Conservation (phyloP, 2,888 invertebrate genomes). For the Plebejus argus region DNA sequence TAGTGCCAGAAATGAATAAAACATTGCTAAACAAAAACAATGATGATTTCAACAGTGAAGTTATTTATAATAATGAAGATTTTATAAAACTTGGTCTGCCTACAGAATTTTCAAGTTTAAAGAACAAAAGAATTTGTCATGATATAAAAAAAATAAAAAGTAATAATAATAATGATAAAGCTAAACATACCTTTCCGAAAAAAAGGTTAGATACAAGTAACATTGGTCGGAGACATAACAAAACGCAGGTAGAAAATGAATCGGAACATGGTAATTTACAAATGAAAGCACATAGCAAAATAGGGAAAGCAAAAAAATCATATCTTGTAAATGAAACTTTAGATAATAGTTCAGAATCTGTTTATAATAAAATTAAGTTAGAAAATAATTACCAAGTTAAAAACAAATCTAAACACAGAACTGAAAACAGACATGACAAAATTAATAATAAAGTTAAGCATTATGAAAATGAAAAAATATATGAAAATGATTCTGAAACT, state of each 20-base stretch:
- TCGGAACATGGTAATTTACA: neutral
- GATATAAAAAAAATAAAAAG: slow-evolving; percentile 11
- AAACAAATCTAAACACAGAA: neutral
- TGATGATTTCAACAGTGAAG: neutral
- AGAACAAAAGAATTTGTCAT: slow-evolving; percentile 37
- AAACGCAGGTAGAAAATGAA: neutral
- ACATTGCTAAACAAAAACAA: slow-evolving; percentile 15
- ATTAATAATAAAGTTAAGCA: neutral
- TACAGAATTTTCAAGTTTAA: slow-evolving; percentile 49
- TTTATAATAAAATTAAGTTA: neutral
- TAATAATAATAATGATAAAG: slow-evolving; percentile 31
- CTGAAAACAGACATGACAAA: neutral
- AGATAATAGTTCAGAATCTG: neutral
- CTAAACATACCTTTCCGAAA: neutral
- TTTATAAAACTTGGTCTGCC: slow-evolving; percentile 51
- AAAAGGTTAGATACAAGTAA: neutral
- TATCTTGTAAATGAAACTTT: neutral
- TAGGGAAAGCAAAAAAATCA: neutral
- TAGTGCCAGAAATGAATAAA: neutral
- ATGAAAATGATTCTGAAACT: slow-evolving; percentile 1
- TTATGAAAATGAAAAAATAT: neutral
- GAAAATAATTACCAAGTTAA: neutral
- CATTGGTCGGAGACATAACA: neutral
- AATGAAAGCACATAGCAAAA: neutral
- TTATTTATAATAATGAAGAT: slow-evolving; percentile 18